These are phyloP conservation scores for Zoroaster sp. DNA, from an alignment of 53 echinoderm and acorn worm genomes.

Conservation along the genomic window DNA sequence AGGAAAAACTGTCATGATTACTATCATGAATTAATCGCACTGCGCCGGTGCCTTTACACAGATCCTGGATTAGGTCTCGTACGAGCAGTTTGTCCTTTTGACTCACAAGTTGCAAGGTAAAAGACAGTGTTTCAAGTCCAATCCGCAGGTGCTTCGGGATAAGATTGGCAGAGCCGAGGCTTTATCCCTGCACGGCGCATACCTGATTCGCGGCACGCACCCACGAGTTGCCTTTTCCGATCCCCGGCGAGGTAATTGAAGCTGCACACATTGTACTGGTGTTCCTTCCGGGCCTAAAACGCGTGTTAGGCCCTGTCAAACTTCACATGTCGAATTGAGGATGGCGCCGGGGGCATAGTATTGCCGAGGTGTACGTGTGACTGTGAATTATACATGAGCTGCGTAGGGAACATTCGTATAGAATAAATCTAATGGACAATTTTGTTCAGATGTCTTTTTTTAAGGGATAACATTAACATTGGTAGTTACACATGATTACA, in stretches of 20 bases:
- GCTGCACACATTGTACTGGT: constrained; percentile 6
- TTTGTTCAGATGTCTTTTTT: neutral
- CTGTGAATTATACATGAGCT: constrained; percentile 46
- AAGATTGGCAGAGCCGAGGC: neutral
- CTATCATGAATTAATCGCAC: neutral
- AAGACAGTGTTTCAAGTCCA: neutral
- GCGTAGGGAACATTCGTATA: neutral
- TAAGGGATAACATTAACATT: neutral
- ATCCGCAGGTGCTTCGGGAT: neutral
- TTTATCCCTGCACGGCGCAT: neutral
- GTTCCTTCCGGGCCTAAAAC: neutral
- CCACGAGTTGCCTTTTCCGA: neutral
- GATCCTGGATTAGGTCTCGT: neutral
- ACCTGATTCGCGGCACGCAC: constrained; percentile 34
- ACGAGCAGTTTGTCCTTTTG: neutral
- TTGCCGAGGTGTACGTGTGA: constrained; percentile 43
- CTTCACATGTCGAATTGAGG: constrained; percentile 48
- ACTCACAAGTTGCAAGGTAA: neutral
- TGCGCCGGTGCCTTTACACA: neutral
- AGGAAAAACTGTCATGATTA: neutral
- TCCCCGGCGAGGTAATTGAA: constrained; percentile 21
- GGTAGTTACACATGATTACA: no score
- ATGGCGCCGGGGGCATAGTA: constrained; percentile 15
- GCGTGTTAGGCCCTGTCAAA: constrained; percentile 41
- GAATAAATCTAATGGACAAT: neutral